These are phyloP conservation scores for Notarius quadriscutis DNA, from an alignment of 2,113 vertebrate genomes.

Conservation along the genomic window DNA sequence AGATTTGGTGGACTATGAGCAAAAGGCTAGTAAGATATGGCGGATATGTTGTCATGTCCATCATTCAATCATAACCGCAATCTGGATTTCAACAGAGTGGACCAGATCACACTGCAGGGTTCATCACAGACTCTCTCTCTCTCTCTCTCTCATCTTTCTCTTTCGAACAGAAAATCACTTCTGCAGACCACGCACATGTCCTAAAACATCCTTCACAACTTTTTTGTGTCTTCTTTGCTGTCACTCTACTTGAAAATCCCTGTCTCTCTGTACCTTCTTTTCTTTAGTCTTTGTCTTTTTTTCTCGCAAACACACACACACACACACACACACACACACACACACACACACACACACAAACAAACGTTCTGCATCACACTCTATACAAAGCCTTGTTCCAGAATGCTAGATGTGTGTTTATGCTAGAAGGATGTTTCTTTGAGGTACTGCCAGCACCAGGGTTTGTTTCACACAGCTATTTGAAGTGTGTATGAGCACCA, in stretches of 20 bases:
- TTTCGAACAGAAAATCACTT: conserved; percentile 9
- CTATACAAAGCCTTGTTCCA: background rate
- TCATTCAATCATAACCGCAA: conserved; percentile 4
- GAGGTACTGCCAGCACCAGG: conserved; percentile 35
- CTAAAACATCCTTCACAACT: background rate
- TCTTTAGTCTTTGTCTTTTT: background rate
- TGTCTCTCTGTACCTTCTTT: background rate
- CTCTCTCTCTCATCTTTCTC: background rate
- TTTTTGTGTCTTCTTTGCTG: background rate
- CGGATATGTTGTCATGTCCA: background rate
- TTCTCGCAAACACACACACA: background rate
- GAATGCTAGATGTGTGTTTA: conserved; percentile 11
- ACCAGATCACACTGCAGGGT: background rate
- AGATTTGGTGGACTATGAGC: background rate
- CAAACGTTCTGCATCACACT: background rate
- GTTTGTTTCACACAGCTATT: conserved; percentile 36
- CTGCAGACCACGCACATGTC: background rate
- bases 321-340: no score
- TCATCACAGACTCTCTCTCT: background rate
- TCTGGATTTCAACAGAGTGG: background rate
- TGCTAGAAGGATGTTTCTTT: conserved; percentile 10
- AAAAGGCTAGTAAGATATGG: background rate
- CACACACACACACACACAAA: background rate
- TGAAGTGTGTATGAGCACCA: conserved; percentile 36
- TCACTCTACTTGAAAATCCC: background rate